phyloP scores from a whole-genome alignment of 2,888 invertebrate species.

The Sylvicola fuscatus region DNA sequence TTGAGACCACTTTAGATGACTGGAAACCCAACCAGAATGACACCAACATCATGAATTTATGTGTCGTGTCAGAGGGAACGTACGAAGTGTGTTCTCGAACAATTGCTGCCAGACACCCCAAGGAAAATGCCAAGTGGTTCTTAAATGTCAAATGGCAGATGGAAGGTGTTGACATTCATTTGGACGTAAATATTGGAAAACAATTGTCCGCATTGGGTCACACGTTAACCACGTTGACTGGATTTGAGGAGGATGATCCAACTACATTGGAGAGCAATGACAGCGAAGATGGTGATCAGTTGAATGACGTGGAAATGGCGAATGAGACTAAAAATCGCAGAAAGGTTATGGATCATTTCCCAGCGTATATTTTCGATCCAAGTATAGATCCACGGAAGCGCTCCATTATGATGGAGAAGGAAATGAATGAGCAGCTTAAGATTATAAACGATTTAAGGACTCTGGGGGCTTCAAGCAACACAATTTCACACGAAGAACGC shows the following conservation, averaged over 20 bases:
- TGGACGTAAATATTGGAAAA: conserved; percentile 92
- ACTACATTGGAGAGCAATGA: conserved; percentile 45
- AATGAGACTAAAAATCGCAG: conserved; percentile 14
- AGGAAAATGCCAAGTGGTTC: conserved; percentile 92
- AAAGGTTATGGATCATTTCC: conserved; percentile 44
- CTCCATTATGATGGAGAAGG: conserved; percentile 84
- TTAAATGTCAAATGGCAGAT: conserved; percentile 97
- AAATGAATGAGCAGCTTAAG: conserved; percentile 94
- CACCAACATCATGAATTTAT: conserved; percentile 64
- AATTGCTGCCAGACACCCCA: conserved; percentile 45
- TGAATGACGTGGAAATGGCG: conserved; percentile 37
- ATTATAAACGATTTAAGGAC: conserved; percentile 82
- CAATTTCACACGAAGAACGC: conserved; percentile 82
- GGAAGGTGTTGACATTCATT: conserved; percentile 95
- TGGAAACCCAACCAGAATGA: conserved; percentile 86
- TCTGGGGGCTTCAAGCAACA: conserved; percentile 70
- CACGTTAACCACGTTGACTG: conserved; percentile 87
- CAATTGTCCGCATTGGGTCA: conserved; percentile 85
- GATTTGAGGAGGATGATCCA: conserved; percentile 63
- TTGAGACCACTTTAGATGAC: conserved; percentile 88
- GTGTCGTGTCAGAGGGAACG: conserved; percentile 96
- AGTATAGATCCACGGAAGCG: conserved; percentile 61
- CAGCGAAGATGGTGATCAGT: conserved; percentile 56
- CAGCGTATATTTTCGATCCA: conserved; percentile 66
- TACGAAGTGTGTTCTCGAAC: conserved; percentile 77